Percentiles rank a stretch among this genome's conserved stretches.
Evolutionary conservation across 2,797 vertebrate species (phyloP).

Genomic region (Pipistrellus pygmaeus): DNA sequence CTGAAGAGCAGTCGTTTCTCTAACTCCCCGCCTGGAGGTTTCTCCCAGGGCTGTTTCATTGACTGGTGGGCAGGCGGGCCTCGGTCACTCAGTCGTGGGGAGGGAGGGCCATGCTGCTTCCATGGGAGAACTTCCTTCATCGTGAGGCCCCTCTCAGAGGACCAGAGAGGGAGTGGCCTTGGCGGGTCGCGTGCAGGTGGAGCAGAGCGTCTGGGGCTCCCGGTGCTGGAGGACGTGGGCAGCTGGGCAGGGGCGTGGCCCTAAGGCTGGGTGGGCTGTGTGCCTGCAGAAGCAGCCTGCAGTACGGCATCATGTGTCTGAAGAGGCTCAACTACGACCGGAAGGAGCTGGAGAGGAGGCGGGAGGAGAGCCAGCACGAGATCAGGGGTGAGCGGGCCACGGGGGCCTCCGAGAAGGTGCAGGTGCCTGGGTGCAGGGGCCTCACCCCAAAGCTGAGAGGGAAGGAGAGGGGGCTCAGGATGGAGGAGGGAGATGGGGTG

Average conservation of each 20-base stretch:
- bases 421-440: background rate
- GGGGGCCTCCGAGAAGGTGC: background rate
- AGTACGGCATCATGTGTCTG: constrained; percentile 98
- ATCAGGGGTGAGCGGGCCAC: constrained; percentile 92
- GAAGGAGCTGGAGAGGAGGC: constrained; percentile 95
- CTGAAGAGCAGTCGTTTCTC: background rate
- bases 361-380: constrained; percentile 96
- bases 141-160: background rate
- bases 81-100: background rate
- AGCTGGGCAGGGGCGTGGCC: too few species aligned
- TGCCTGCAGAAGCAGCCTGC: constrained; percentile 93
- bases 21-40: background rate
- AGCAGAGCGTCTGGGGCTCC: too few species aligned
- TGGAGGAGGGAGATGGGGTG: background rate
- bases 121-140: background rate
- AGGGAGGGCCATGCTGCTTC: background rate
- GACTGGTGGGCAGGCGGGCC: background rate
- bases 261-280: constrained; percentile 26
- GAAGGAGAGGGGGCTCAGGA: background rate
- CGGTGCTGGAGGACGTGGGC: background rate
- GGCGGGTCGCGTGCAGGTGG: background rate
- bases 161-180: background rate
- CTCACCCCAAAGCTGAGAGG: background rate
- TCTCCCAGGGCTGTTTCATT: too few species aligned
- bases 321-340: constrained; percentile 98